A percentile compares a stretch with the other conserved stretches of the same genome.
phyloP scores from a whole-genome alignment of 2,797 vertebrate genomes.

The Bryconaethiops microstoma region DNA sequence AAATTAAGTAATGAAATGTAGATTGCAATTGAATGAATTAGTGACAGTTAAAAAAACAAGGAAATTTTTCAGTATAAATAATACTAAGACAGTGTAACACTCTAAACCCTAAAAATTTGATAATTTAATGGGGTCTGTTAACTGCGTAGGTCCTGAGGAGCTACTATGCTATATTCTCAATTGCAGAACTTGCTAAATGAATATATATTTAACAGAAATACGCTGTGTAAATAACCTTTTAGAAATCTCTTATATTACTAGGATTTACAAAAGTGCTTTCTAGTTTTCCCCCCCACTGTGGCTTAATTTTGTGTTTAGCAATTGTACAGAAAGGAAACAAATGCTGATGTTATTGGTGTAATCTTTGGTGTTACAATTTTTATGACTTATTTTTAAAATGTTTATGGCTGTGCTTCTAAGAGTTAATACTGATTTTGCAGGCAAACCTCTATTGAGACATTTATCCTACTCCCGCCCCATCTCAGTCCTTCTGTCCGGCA shows the following conservation, averaged over 20 bases:
- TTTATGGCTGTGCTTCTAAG: not conserved
- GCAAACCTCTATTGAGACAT: not conserved
- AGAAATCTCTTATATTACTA: not conserved
- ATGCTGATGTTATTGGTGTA: not conserved
- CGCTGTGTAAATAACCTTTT: not conserved
- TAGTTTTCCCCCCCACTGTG: no score
- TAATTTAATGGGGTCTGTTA: no score
- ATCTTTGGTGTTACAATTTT: not conserved
- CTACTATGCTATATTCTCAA: not conserved
- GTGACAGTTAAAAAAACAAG: no score
- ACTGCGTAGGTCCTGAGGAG: not conserved
- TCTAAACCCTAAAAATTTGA: no score
- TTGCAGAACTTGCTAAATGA: not conserved
- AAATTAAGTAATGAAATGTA: not conserved
- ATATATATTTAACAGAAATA: not conserved
- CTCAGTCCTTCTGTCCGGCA: slow-evolving; percentile 42
- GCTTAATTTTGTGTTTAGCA: not conserved
- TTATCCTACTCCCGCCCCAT: slow-evolving; percentile 34
- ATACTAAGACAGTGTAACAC: no score
- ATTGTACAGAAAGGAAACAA: not conserved
- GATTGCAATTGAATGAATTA: no score
- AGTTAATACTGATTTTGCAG: not conserved
- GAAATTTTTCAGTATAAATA: no score
- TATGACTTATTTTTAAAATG: not conserved
- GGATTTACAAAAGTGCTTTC: not conserved